Conservation (phyloP, 2,797 vertebrate species). For the Avahi laniger region DNA sequence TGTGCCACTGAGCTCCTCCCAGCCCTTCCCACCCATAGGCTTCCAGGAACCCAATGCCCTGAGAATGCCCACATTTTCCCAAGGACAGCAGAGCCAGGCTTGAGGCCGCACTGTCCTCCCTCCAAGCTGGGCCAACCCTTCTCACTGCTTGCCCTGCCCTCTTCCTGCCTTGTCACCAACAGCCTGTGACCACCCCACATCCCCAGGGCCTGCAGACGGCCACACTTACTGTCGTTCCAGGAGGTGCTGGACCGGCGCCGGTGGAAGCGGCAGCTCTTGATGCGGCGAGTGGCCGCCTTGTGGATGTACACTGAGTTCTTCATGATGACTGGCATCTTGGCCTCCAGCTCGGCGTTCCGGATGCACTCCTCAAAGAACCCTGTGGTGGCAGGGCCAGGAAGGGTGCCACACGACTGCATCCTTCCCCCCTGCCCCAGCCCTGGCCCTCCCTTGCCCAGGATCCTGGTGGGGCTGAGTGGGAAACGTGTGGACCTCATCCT, state of each 20-base stretch:
- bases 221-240: conserved; percentile 85
- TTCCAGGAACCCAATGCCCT: not conserved
- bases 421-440: not conserved
- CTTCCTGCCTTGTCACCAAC: not conserved
- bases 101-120: not conserved
- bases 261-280: conserved; percentile 97
- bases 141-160: not conserved
- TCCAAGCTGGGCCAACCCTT: not conserved
- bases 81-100: not conserved
- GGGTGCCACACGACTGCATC: accelerated
- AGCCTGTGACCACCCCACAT: accelerated
- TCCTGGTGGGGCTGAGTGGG: not conserved
- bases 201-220: accelerated
- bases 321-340: conserved; percentile 97
- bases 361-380: conserved; percentile 99
- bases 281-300: conserved; percentile 94
- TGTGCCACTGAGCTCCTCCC: not conserved
- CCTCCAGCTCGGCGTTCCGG: conserved; percentile 95
- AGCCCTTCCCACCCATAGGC: not conserved
- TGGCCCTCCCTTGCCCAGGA: not conserved
- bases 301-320: conserved; percentile 98
- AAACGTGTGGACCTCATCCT: not conserved
- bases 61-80: not conserved
- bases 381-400: conserved; percentile 69
- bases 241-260: conserved; percentile 89